Percentiles rank a stretch among this genome's conserved stretches.
phyloP scores from a whole-genome alignment of 2,113 vertebrate genomes.

The Barbus barbus region DNA sequence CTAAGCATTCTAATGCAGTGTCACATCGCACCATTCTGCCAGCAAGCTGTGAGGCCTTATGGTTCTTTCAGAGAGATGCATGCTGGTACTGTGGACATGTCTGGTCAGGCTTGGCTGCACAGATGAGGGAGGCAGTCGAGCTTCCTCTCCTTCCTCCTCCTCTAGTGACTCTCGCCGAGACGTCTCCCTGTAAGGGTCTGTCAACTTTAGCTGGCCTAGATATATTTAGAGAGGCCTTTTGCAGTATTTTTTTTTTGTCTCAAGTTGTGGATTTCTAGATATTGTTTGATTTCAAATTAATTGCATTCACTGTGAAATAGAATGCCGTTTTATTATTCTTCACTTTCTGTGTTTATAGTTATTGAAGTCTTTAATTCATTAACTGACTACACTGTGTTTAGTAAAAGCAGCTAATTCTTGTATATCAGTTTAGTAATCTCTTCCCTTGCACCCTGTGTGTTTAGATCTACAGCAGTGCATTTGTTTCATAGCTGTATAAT shows the following conservation, averaged over 20 bases:
- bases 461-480: not conserved
- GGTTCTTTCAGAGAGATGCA: conserved; percentile 49
- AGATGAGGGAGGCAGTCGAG: conserved; percentile 38
- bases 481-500: not conserved
- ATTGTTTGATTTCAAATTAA: not conserved
- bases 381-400: not conserved
- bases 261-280: not conserved
- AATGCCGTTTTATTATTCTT: not conserved
- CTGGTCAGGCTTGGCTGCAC: conserved; percentile 51
- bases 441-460: not conserved
- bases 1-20: conserved; percentile 55
- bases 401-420: not conserved
- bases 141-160: conserved; percentile 34
- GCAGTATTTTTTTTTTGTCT: not conserved
- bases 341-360: conserved; percentile 3
- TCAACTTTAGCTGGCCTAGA: conserved; percentile 11
- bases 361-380: not conserved
- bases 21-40: conserved; percentile 57
- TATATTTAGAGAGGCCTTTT: conserved; percentile 3
- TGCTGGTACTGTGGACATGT: conserved; percentile 27
- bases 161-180: conserved; percentile 16
- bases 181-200: conserved; percentile 13
- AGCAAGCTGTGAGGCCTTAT: conserved; percentile 63
- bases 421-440: not conserved
- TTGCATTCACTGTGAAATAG: not conserved